phyloP scores from a whole-genome alignment of 2,113 vertebrate genomes.

The Megaceryle torquata region DNA sequence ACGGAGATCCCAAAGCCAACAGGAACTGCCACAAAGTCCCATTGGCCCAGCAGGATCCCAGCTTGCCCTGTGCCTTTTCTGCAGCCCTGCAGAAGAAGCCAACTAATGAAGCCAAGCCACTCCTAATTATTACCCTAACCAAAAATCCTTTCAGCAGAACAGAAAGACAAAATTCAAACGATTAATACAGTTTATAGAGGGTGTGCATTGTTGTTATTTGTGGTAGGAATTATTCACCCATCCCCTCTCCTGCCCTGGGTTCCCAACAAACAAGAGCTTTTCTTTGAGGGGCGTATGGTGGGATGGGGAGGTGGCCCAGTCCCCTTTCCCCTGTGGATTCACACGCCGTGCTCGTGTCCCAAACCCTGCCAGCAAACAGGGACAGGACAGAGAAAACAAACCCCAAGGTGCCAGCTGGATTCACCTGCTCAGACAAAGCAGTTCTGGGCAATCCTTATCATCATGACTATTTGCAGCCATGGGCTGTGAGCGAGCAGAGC shows the following conservation, averaged over 20 bases:
- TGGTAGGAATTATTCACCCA: neutral
- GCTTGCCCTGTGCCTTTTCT: neutral
- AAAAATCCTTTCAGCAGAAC: neutral
- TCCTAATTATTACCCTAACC: neutral
- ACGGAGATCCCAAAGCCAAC: neutral
- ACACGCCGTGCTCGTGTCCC: neutral
- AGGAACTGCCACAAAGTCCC: neutral
- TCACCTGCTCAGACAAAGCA: neutral
- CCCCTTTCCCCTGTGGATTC: neutral
- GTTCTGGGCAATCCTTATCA: neutral
- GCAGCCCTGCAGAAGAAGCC: neutral
- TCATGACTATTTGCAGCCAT: neutral
- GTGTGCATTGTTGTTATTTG: neutral
- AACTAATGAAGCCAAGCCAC: neutral
- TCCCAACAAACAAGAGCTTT: neutral
- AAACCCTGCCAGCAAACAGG: neutral
- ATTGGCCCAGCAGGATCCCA: neutral
- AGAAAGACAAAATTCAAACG: neutral
- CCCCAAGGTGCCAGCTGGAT: neutral
- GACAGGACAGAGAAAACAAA: neutral
- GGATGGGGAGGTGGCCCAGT: neutral
- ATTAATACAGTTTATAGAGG: neutral
- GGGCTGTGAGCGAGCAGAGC: neutral
- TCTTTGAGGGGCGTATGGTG: neutral
- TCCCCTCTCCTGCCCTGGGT: neutral